These are phyloP conservation scores for Rhagonycha lutea DNA, from an alignment of 2,888 invertebrate species.

Conservation along the genomic window DNA sequence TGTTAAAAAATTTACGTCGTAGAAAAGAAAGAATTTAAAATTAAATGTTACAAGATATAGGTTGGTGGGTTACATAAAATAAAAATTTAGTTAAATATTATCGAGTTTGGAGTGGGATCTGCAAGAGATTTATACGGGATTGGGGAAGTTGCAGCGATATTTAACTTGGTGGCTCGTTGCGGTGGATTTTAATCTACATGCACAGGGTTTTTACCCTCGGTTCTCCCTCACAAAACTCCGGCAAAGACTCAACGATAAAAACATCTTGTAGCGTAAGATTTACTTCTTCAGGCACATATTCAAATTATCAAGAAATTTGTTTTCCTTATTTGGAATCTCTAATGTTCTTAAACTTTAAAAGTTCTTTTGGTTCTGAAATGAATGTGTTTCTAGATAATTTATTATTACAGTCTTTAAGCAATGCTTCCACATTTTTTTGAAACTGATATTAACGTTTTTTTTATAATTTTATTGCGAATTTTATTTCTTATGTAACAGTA, in stretches of 20 bases:
- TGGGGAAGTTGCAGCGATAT: slow-evolving; percentile 52
- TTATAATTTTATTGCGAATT: neutral
- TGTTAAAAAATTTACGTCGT: neutral
- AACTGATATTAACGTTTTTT: slow-evolving; percentile 2
- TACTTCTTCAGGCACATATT: slow-evolving; percentile 58
- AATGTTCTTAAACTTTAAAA: slow-evolving; percentile 47
- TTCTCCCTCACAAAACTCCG: slow-evolving; percentile 50
- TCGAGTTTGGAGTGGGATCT: slow-evolving; percentile 52
- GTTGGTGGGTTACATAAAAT: slow-evolving; percentile 51
- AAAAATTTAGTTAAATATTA: slow-evolving; percentile 57
- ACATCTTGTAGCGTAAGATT: slow-evolving; percentile 58
- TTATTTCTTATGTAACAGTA: neutral
- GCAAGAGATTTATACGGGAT: slow-evolving; percentile 54
- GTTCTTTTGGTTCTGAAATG: slow-evolving; percentile 39
- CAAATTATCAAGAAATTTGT: slow-evolving; percentile 60
- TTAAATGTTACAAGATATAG: slow-evolving; percentile 25
- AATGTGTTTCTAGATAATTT: slow-evolving; percentile 40
- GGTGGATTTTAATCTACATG: slow-evolving; percentile 58
- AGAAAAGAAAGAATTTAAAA: neutral
- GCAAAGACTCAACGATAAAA: slow-evolving; percentile 55
- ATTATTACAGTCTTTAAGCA: slow-evolving; percentile 20
- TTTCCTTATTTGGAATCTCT: slow-evolving; percentile 55
- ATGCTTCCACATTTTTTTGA: slow-evolving; percentile 5
- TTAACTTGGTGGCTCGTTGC: slow-evolving; percentile 53
- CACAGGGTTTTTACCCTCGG: slow-evolving; percentile 54